Base-by-base conservation (phyloP, 2,888 invertebrate species). In the Cordilura impudica region DNA sequence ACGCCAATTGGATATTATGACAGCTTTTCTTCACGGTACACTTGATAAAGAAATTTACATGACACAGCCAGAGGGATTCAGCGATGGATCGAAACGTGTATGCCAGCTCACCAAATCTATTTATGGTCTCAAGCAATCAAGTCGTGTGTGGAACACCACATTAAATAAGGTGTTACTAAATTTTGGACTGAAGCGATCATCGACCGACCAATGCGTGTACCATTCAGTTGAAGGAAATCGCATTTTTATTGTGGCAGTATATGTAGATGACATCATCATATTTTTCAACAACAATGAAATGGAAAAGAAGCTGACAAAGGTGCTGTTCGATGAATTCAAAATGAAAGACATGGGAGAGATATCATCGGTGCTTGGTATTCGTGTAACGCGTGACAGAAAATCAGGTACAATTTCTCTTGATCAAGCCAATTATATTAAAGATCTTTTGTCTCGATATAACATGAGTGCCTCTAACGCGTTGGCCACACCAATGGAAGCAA, bases 401-500 rank as follows among this genome's bases (percentile, higher is more conserved):
- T 39, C 39, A 39, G 12, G 12, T 4, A 39, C 39, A 39, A 39
- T 4, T 39, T 39, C 39, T 39, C 39, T 39, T n/a, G n/a, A n/a
- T n/a, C n/a, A n/a, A n/a, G n/a, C n/a, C n/a, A n/a, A n/a, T n/a
- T 47, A 47, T 14, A 47, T 47, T 47, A 18, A 47, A 47, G 47
- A 4, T 47, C 14, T 47, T 47, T 43, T 47, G 18, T 47, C 47
- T 47, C 18, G 47, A 14, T 47, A 18, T n/a, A 47, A 47, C 47
- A 47, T 47, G 47, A 47, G 47, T 47, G 5, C 14, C 47, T 47
- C 18, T 47, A 47, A 47, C 16, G 47, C 47, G 47, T 47, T 47
- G 47, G 47, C 47, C 14, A 47, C n/a, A n/a, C n/a, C n/a, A n/a
- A n/a, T n/a, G 51, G 72, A 76, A 19, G 39, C 43, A 2, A 81